Evolutionary conservation across 2,888 invertebrate genomes (phyloP), one percentile per base, ranked within the genome.

Genomic region (Spodoptera picta): DNA sequence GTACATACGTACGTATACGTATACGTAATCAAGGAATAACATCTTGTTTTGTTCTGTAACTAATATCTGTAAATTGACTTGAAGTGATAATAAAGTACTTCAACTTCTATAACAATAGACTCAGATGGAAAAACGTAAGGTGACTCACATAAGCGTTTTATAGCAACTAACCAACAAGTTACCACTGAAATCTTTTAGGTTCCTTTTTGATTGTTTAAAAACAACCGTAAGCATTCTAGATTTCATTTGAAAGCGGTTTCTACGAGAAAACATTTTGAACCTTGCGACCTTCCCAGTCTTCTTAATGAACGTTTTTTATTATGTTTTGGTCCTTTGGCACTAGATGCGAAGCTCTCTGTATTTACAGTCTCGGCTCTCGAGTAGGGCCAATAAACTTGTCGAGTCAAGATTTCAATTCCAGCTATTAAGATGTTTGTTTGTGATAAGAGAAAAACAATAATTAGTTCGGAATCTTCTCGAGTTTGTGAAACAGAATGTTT

Each of bases 361-460:
- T 73, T 65, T 73, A 64, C 64, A 55, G 31, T 27, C 2, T 31
- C 9, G 50, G 61, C 50, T 47, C 53, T 47, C 23, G 42, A 49
- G 45, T 56, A n/a, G 36, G 48, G 41, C 14, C 55, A 74, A 74
- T 74, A 69, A 72, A 72, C 51, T 64, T 57, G 23, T 10, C 43
- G 42, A 42, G 62, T 48, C 27, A 55, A 52, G 55, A 56, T 56
- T 63, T 36, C 58, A 73, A 68, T 62, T 62, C 53, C 43, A 63
- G 46, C 49, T 50, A 67, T 51, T 51, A 45, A 3, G 48, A 41
- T 61, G 48, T 56, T 56, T 47, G 11, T 48, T 58, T 14, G 44
- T 44, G n/a, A 5, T 46, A 27, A 19, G 42, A 9, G 9, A 52
- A 52, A 4, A 12, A 11, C 42, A 59, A 2, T 7, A 54, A 44